A percentile compares a stretch with the other conserved stretches of the same genome.
Evolutionary conservation across 2,888 invertebrate genomes (phyloP).

Genomic region (Dromius quadrimaculatus): DNA sequence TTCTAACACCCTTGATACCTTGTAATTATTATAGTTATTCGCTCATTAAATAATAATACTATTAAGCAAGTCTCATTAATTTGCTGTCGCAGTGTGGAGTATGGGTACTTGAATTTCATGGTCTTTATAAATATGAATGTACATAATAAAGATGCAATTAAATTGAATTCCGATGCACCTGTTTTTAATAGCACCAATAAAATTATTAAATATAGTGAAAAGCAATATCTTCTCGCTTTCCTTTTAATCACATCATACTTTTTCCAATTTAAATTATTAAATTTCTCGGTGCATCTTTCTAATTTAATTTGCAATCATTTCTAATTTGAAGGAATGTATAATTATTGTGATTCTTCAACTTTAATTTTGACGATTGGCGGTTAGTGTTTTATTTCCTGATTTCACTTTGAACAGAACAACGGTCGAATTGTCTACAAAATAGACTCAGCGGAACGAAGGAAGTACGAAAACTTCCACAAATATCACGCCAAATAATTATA

Average conservation of each 20-base stretch:
- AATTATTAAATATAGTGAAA: too few relatives aligned
- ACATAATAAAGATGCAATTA: too few relatives aligned
- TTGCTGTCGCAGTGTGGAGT: too few relatives aligned
- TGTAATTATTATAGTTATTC: too few relatives aligned
- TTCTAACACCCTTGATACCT: too few relatives aligned
- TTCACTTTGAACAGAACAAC: slow-evolving; percentile 14
- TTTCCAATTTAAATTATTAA: background rate
- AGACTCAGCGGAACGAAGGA: background rate
- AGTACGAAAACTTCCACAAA: background rate
- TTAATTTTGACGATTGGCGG: background rate
- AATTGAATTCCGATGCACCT: too few relatives aligned
- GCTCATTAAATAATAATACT: too few relatives aligned
- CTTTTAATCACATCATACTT: slow-evolving; percentile 12
- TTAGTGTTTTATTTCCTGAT: slow-evolving; percentile 15
- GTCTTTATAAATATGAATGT: too few relatives aligned
- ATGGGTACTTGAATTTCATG: too few relatives aligned
- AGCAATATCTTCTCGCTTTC: slow-evolving; percentile 16
- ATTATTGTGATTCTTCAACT: slow-evolving; percentile 23
- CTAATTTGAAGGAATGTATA: slow-evolving; percentile 5
- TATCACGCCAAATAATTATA: background rate
- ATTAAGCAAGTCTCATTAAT: too few relatives aligned
- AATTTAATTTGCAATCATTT: slow-evolving; percentile 1
- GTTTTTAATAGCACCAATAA: too few relatives aligned
- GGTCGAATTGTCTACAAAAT: background rate
- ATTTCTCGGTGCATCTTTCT: background rate